phyloP scores from a whole-genome alignment of 2,113 vertebrate species.

The Periophthalmodon schlosseri region DNA sequence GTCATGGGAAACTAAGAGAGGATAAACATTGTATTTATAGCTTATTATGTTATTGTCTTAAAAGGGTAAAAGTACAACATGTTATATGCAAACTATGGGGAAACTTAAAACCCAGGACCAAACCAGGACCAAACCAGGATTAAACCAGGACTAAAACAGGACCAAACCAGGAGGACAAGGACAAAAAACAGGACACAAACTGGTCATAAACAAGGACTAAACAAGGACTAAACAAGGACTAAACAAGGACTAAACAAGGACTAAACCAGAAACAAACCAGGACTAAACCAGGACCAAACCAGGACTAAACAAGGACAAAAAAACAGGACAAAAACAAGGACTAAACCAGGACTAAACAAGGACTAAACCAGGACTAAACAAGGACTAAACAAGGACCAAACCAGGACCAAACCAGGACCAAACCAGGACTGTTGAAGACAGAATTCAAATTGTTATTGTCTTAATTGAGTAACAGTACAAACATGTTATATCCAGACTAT shows the following conservation, averaged over 20 bases:
- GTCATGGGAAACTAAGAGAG: no score
- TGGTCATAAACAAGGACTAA: neutral
- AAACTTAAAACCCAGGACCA: neutral
- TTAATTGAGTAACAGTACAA: no score
- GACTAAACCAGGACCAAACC: neutral
- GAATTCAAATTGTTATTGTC: no score
- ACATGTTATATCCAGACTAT: no score
- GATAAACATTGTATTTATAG: no score
- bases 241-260: slow-evolving; percentile 10
- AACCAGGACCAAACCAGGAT: neutral
- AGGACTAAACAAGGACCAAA: no score
- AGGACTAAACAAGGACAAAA: neutral
- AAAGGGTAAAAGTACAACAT: no score
- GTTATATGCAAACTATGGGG: neutral
- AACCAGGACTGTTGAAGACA: no score
- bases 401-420: no score
- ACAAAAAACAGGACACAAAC: no score
- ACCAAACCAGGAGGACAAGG: neutral
- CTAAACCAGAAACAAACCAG: neutral
- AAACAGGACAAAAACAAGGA: no score
- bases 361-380: neutral
- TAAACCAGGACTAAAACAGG: neutral
- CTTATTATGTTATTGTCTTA: no score
- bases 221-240: neutral
- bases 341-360: neutral